Evolutionary conservation across 2,888 invertebrate genomes (phyloP).

Genomic region (Conus canariensis): DNA sequence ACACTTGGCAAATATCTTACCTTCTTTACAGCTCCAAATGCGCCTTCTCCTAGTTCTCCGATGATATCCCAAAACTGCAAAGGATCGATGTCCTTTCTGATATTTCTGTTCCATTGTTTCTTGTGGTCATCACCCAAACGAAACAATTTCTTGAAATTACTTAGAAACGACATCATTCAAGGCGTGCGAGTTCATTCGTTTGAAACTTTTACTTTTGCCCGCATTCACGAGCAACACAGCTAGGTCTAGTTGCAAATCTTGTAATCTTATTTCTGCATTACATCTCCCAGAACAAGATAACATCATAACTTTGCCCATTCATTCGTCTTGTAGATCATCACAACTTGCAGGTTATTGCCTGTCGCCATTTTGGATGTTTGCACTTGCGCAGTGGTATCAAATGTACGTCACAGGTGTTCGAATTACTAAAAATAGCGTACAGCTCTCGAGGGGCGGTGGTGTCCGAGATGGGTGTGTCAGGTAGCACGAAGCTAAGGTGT

Average conservation of each 20-base stretch:
- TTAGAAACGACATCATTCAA: conserved; percentile 68
- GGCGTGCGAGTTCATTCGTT: conserved; percentile 18
- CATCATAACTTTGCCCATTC: conserved; percentile 34
- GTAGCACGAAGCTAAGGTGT: not conserved
- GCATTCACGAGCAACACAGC: not conserved
- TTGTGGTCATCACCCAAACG: conserved; percentile 63
- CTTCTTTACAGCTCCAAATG: conserved; percentile 96
- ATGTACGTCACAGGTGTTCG: conserved; percentile 47
- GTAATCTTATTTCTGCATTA: not conserved
- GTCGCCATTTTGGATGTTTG: conserved; percentile 50
- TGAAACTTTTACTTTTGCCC: not conserved
- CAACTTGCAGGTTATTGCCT: conserved; percentile 3
- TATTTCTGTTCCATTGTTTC: conserved; percentile 81
- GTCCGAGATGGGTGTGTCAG: conserved; percentile 33
- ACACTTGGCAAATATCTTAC: conserved; percentile 75
- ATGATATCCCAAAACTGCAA: conserved; percentile 96
- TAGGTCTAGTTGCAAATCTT: not conserved
- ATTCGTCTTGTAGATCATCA: not conserved
- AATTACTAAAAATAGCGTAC: conserved; percentile 50
- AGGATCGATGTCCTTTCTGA: conserved; percentile 95
- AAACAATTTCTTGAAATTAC: conserved; percentile 71
- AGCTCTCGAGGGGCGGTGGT: conserved; percentile 44
- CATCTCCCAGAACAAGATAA: not conserved
- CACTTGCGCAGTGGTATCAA: conserved; percentile 46
- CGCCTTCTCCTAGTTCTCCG: conserved; percentile 98